Base-by-base conservation (phyloP, 2,797 vertebrate genomes). In the Lepidocolaptes lacrymiger region DNA sequence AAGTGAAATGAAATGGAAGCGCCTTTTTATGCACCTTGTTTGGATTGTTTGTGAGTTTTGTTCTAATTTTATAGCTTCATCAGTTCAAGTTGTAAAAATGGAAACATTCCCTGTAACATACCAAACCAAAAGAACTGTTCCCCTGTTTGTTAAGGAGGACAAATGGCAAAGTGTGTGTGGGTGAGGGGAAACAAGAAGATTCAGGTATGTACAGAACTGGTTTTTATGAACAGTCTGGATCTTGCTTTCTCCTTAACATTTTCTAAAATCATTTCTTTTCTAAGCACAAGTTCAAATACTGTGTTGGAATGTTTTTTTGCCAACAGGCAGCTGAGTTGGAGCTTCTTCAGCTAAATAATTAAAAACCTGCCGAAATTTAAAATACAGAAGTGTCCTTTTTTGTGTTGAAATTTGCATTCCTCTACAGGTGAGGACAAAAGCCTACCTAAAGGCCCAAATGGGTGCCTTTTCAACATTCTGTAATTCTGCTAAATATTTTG, bases 341-440 rank as follows among this genome's bases (percentile, higher is more conserved):
- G n/a, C 24, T 80, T 96, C n/a, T 72, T 74, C 36, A 34, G n/a
- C 52, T 89, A 7, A 55, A 84, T 78, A 78, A 87, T 63, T 46
- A 82, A 86, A 86, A 82, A 37, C 14, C 48, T 63, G 37, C 15
- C 23, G 15, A 21, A 49, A 77, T 49, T 56, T 49, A 21, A 69
- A 66, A 61, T 52, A 44, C 0, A 0, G 34, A 51, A 66, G 7
- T 72, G 85, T 67, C 34, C 20, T 79, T 1, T 0, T 10, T 3
- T 17, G 7, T 22, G 21, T 39, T 78, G 75, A 48, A 14, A 78
- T 27, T 28, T 36, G 20, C 17, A 6, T 88, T 71, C 14, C 11
- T 85, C 30, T 62, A 36, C 61, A 21, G 37, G 20, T 37, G 26
- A 64, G 34, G 34, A 28, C 39, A 34, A 21, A 80, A 73, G 24